Evolutionary conservation across 1,140 invertebrate species (phyloP).

Genomic region (Chionoecetes opilio): DNA sequence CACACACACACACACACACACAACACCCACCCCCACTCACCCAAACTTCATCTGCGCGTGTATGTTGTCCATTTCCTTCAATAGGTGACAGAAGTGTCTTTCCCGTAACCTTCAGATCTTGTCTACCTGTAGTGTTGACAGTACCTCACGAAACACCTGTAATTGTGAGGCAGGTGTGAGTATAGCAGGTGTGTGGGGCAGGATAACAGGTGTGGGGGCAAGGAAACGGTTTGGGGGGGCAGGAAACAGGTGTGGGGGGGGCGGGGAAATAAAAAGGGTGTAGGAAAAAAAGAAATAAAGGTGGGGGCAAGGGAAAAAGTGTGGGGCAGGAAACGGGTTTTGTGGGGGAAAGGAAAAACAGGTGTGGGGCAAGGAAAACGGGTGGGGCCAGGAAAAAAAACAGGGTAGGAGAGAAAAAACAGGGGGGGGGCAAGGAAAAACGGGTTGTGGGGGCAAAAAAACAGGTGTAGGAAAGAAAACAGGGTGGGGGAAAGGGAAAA

Average conservation of each 20-base stretch:
- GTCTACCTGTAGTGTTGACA: constrained; percentile 71
- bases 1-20: no score
- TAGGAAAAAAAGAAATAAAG: no score
- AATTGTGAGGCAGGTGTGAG: neutral
- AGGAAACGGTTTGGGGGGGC: no score
- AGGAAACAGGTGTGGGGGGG: no score
- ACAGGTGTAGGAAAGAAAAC: no score
- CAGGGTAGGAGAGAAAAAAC: no score
- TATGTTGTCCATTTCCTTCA: constrained; percentile 72
- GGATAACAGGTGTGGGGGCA: neutral
- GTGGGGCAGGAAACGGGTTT: no score
- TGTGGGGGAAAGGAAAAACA: neutral
- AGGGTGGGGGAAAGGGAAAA: neutral
- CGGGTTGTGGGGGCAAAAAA: no score
- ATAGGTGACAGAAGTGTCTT: constrained; percentile 70
- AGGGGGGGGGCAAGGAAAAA: neutral
- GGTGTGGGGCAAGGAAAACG: neutral
- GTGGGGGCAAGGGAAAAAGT: no score
- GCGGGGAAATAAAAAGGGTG: neutral
- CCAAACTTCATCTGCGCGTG: constrained; percentile 74
- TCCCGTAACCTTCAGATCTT: constrained; percentile 68
- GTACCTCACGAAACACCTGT: constrained; percentile 73
- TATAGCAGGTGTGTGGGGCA: neutral
- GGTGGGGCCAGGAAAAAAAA: neutral
- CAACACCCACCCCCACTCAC: constrained; percentile 39